Base-by-base conservation (phyloP, 2,797 vertebrate genomes). In the Pteronotus mesoamericanus region DNA sequence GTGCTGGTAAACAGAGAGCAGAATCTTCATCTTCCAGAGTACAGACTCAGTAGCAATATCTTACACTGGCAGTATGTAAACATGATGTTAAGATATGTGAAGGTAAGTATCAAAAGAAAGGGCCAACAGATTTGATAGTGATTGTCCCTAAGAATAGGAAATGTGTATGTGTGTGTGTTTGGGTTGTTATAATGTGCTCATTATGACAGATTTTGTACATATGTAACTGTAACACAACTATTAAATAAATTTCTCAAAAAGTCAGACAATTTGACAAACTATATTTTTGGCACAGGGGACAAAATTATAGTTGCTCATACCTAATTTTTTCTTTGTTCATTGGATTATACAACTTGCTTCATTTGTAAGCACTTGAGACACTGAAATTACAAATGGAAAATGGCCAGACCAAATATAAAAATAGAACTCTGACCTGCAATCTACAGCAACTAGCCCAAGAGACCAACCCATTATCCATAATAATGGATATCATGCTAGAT, bases 201-300 rank as follows among this genome's bases (percentile, higher is more conserved):
- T 66, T 61, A 29, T 57, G 19, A 95, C 11, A 86, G 21, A 75
- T 82, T 78, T 61, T 84, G 6, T 86, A 24, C 46, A n/a, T 74
- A 34, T 57, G 2, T 86, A 88, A 79, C 42, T 74, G 24, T 26
- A 83, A 39, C 44, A 57, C 22, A 95, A 39, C 34, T 86, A 71
- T 83, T 74, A 77, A 89, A 9, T 93, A 44, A 91, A 72, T 72
- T 92, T 75, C 77, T 83, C 59, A 90, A 79, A 84, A 90, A 15
- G 26, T 77, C 85, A 86, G 34, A 71, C 57, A 82, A 85, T 78
- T 69, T 96, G 55, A 26, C n/a, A 77, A 95, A 55, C 22, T 74
- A 10, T 29, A 48, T 57, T 92, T 95, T 96, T 75, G 37, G n/a
- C 66, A 74, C 34, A 83, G 34, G 37, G 37, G 32, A 82, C 24